These are phyloP conservation scores for Melinopterus prodromus DNA, from an alignment of 2,888 invertebrate genomes.

Conservation along the genomic window DNA sequence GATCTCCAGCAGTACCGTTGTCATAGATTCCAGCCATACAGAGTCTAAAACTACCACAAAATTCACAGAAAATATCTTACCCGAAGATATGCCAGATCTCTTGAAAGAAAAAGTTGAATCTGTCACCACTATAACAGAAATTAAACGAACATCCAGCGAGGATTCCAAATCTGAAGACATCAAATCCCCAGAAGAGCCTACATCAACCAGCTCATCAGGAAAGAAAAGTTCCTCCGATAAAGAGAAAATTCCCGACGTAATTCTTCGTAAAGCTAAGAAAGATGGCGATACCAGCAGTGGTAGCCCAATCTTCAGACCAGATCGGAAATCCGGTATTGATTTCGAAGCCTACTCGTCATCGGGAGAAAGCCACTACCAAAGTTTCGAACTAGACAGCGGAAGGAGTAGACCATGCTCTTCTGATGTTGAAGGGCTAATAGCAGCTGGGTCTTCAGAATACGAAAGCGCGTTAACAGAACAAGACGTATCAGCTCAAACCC, in stretches of 20 bases:
- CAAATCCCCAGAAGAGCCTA: constrained; percentile 67
- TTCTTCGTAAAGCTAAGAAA: constrained; percentile 56
- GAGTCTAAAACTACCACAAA: constrained; percentile 48
- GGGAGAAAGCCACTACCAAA: constrained; percentile 89
- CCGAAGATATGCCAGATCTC: constrained; percentile 42
- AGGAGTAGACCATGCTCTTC: constrained; percentile 85
- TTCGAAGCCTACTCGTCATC: constrained; percentile 86
- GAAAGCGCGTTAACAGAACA: constrained; percentile 85
- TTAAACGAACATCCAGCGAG: constrained; percentile 59
- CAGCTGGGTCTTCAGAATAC: constrained; percentile 84
- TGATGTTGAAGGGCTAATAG: constrained; percentile 82
- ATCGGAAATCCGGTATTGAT: constrained; percentile 80
- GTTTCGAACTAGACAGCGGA: constrained; percentile 80
- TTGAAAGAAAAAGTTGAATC: constrained; percentile 38
- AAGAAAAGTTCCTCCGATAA: constrained; percentile 51
- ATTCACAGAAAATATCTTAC: constrained; percentile 43
- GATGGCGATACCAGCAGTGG: constrained; percentile 58
- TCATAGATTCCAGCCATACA: constrained; percentile 43
- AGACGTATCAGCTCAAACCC: constrained; percentile 75
- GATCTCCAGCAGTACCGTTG: constrained; percentile 37
- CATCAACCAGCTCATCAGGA: constrained; percentile 57
- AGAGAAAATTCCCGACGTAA: constrained; percentile 51
- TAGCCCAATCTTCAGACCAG: constrained; percentile 60
- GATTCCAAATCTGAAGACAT: constrained; percentile 62
- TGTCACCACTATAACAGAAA: constrained; percentile 48